phyloP scores from a whole-genome alignment of 2,113 vertebrate species.

The Orientallactaga bullata region DNA sequence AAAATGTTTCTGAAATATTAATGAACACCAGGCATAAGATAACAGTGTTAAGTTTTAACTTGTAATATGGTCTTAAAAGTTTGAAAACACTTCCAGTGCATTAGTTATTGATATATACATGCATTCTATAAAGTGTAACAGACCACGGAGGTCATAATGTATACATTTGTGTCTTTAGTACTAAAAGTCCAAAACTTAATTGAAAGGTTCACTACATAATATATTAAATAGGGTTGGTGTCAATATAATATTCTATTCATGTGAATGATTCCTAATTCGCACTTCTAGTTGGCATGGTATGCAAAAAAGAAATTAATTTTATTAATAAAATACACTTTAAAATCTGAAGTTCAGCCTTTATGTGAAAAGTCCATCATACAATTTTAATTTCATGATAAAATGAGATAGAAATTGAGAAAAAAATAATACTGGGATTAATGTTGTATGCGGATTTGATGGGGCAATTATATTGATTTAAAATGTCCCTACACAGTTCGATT shows the following conservation, averaged over 20 bases:
- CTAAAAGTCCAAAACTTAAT: neutral
- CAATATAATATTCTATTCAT: neutral
- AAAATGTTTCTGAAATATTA: neutral
- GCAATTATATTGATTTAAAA: slow-evolving; percentile 40
- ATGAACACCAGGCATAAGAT: neutral
- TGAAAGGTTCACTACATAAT: neutral
- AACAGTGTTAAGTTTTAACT: neutral
- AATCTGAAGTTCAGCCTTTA: slow-evolving; percentile 5
- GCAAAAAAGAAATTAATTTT: neutral
- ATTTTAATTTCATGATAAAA: slow-evolving; percentile 24
- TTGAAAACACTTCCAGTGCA: neutral
- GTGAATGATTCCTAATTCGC: neutral
- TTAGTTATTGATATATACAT: neutral
- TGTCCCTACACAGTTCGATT: slow-evolving; percentile 21
- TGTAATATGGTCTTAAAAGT: neutral
- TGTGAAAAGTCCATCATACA: neutral
- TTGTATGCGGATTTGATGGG: neutral
- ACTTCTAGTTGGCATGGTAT: neutral
- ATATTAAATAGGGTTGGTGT: neutral
- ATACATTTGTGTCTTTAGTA: neutral
- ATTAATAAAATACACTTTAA: neutral
- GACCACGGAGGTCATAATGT: no score
- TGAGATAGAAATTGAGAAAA: slow-evolving; percentile 42
- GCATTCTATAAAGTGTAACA: neutral
- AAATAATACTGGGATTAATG: neutral